Evolutionary conservation across 1,140 invertebrate genomes (phyloP).

Genomic region (Proctacanthus coquilletti): DNA sequence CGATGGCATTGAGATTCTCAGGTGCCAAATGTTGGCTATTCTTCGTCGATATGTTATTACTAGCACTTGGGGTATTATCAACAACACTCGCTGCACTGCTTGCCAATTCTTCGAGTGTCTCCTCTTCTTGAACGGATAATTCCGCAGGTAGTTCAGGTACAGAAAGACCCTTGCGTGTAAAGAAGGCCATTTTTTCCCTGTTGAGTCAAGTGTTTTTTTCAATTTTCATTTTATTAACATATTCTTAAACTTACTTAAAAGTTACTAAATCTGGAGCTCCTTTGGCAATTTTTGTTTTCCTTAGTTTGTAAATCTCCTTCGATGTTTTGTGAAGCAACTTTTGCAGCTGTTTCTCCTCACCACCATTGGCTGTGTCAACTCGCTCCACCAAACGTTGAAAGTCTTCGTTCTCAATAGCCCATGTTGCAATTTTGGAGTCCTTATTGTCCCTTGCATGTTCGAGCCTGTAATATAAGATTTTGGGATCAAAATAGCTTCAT

Average conservation of each 20-base stretch:
- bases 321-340: constrained; percentile 73
- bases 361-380: constrained; percentile 42
- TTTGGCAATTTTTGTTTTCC: constrained; percentile 74
- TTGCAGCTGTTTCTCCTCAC: constrained; percentile 61
- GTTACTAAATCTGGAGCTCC: constrained; percentile 80
- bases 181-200: constrained; percentile 92
- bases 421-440: constrained; percentile 60
- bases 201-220: background rate
- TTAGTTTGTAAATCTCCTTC: constrained; percentile 75
- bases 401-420: constrained; percentile 73
- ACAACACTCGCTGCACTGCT: background rate
- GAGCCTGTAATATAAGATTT: constrained; percentile 27
- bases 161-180: constrained; percentile 61
- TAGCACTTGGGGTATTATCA: too few species aligned
- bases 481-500: constrained; percentile 4
- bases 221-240: too few species aligned
- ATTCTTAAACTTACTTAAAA: constrained; percentile 82
- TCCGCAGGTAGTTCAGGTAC: constrained; percentile 62
- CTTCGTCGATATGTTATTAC: too few species aligned
- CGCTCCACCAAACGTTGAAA: constrained; percentile 60
- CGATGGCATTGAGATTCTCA: too few species aligned
- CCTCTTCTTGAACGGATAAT: constrained; percentile 20
- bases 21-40: too few species aligned
- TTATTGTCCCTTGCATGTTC: constrained; percentile 60
- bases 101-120: constrained; percentile 20